Conservation (phyloP, 2,797 vertebrate species). For the Muraenolepis orangiensis region DNA sequence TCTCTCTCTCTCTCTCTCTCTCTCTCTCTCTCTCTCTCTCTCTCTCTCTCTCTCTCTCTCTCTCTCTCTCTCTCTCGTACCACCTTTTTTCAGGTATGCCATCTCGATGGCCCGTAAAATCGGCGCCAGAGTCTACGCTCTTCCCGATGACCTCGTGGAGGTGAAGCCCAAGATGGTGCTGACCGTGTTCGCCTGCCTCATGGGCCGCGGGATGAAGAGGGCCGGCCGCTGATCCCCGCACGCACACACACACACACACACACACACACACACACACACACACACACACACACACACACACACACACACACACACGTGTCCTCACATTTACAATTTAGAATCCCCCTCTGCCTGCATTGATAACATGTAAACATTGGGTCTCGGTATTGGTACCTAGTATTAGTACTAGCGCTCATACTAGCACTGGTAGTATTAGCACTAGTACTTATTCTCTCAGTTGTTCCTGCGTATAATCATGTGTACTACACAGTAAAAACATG, state of each 20-base stretch:
- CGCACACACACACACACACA: too few relatives aligned
- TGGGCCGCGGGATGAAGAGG: constrained; percentile 89
- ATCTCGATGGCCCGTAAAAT: constrained; percentile 96
- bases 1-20: neutral
- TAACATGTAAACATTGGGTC: too few relatives aligned
- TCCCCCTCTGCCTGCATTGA: neutral
- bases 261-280: too few relatives aligned
- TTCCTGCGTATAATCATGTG: neutral
- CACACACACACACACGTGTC: neutral
- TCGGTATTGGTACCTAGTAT: neutral
- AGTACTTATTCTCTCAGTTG: too few relatives aligned
- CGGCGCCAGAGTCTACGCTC: constrained; percentile 90
- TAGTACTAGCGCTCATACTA: too few relatives aligned
- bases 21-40: constrained; percentile 11
- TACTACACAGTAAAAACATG: neutral
- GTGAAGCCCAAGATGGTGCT: constrained; percentile 99
- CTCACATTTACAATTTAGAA: neutral
- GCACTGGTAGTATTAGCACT: too few relatives aligned
- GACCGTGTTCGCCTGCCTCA: constrained; percentile 94
- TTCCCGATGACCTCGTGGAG: constrained; percentile 93
- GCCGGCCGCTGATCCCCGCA: constrained; percentile 49
- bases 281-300: neutral
- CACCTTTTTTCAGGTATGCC: constrained; percentile 82
- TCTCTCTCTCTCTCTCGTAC: constrained; percentile 28
- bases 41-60: constrained; percentile 41